Evolutionary conservation across 1,140 invertebrate species (phyloP), one percentile per base, ranked within the genome.

Genomic region (Drosophila bifasciata): DNA sequence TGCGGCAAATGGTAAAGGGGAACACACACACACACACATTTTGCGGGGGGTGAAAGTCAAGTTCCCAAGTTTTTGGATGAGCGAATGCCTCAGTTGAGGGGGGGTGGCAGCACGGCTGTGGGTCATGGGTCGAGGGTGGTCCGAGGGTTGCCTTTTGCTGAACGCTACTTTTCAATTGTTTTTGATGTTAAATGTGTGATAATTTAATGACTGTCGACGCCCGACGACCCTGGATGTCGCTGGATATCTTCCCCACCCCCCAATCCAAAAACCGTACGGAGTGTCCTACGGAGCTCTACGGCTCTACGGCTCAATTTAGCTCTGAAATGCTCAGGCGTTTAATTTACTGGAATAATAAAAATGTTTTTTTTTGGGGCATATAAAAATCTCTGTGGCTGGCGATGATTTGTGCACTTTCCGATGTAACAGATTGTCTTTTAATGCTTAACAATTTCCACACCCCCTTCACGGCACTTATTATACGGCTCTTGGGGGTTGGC

Each of bases 131-230:
- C 53, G 13, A 8, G 43, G 39, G 41, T 36, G 71, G 69, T 67
- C 56, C 40, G 46, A 56, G 53, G 55, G 28, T 60, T 53, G 59
- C 62, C 59, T 45, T 63, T 67, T 64, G 60, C n/a, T n/a, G n/a
- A n/a, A n/a, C 48, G 59, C 60, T 60, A 73, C 48, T 80, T 78
- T 69, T 89, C 48, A 83, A 90, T 90, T 90, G 89, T 90, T 90
- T 90, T 88, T 90, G 80, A 90, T 72, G 84, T 89, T 83, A 86
- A 90, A 90, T 90, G 84, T 90, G 89, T 90, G 89, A 90, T 90
- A 90, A 90, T 90, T 90, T 90, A 90, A 90, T 90, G 89, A 90
- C 76, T 89, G 80, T 76, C 78, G 83, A 77, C 83, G 80, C 85
- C 81, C 83, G 84, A 67, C 41, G 28, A 8, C 44, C 48, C 19